Evolutionary conservation across 1,140 invertebrate species (phyloP), one percentile per base, ranked within the genome.

Genomic region (Leptoteleia sp.): DNA sequence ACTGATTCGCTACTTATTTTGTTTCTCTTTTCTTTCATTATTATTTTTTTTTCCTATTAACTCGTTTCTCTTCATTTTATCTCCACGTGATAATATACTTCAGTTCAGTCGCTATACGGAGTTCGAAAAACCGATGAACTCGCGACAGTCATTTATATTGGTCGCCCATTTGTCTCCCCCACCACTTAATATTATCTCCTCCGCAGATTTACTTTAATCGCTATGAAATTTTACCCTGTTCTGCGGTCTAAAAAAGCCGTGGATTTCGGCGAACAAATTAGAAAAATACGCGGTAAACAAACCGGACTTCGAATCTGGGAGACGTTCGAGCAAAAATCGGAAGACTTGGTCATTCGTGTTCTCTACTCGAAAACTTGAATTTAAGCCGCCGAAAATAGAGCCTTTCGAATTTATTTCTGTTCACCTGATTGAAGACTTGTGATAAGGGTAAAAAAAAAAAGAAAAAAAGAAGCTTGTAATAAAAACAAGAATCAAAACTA

Each of bases 161-260:
- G 29, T 61, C 37, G 31, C 40, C 8, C 19, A 33, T 29, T 72
- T 55, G 42, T 27, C 43, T 4, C 25, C 8, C 16, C 3, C 13
- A 16, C 16, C n/a, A 13, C 40, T 25, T 29, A 5, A 52, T 42
- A n/a, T 13, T 71, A 25, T 52, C n/a, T 15, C 12, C n/a, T 29
- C 25, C 5, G 2, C 19, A 16, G n/a, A 35, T n/a, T 12, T 40
- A 22, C 8, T 54, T 45, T 45, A 43, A 5, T 54, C 9, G 0
- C 13, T 70, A 59, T 50, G 42, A 59, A 70, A 59, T 42, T 48
- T 57, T 70, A 70, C 65, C 71, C 71, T 75, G 71, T 75, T 15
- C 37, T 50, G 22, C 59, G 25, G 4, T 54, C 29, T 13, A 31
- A n/a, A 50, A 12, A 31, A 3, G 8, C 42, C n/a, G n/a, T 50